A percentile compares a stretch with the other conserved stretches of the same genome.
phyloP scores from a whole-genome alignment of 2,888 invertebrate genomes.

The Iselma pallidipennis region DNA sequence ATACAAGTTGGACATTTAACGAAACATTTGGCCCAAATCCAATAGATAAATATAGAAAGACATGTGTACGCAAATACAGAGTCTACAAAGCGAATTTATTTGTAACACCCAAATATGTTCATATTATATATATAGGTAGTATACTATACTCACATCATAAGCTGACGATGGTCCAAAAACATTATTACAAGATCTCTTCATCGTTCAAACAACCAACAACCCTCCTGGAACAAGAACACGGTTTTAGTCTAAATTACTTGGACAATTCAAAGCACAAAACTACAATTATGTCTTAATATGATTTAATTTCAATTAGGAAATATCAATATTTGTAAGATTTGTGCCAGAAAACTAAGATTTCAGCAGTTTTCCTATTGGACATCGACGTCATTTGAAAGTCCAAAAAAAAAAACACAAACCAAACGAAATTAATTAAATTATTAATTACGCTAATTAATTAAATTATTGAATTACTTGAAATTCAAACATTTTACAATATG shows the following conservation, averaged over 20 bases:
- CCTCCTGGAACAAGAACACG: neutral
- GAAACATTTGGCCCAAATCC: slow-evolving; percentile 31
- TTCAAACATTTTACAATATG: slow-evolving; percentile 5
- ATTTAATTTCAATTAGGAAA: no score
- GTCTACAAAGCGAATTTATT: slow-evolving; percentile 27
- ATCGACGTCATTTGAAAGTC: no score
- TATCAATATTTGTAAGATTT: no score
- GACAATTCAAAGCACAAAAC: slow-evolving; percentile 21
- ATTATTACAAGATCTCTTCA: slow-evolving; percentile 14
- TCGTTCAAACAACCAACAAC: slow-evolving; percentile 9
- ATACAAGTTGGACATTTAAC: slow-evolving; percentile 35
- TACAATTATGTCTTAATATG: slow-evolving; percentile 3
- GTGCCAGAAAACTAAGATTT: no score
- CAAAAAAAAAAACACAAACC: no score
- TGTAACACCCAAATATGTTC: slow-evolving; percentile 25
- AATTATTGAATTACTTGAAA: no score
- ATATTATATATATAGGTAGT: no score
- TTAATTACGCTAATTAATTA: no score
- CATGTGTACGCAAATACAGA: slow-evolving; percentile 42
- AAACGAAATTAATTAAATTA: no score
- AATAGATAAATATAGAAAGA: slow-evolving; percentile 49
- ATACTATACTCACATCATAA: slow-evolving; percentile 1
- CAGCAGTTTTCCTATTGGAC: no score
- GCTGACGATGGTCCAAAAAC: slow-evolving; percentile 5
- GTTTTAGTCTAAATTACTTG: neutral